Evolutionary conservation across 2,113 vertebrate species (phyloP).

Genomic region (Actinemys pallida): DNA sequence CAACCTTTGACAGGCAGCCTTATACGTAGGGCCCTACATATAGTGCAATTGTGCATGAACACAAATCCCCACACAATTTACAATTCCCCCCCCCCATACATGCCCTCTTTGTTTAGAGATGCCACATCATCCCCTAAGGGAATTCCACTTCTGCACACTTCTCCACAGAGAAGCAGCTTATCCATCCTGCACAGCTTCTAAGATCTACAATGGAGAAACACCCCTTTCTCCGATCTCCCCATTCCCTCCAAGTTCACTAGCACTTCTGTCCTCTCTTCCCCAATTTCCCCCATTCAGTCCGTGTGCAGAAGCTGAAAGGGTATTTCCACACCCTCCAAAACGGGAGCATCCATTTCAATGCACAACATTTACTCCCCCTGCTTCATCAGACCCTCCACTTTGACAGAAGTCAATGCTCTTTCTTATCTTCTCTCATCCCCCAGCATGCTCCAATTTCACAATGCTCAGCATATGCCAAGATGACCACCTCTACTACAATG

Average conservation of each 20-base stretch:
- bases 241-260: background rate
- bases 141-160: background rate
- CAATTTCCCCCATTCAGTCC: background rate
- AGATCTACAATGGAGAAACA: background rate
- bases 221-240: background rate
- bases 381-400: background rate
- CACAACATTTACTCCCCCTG: background rate
- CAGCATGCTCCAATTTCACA: background rate
- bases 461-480: background rate
- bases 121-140: slow-evolving; percentile 29
- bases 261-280: background rate
- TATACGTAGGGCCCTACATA: slow-evolving; percentile 57
- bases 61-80: slow-evolving; percentile 59
- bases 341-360: background rate
- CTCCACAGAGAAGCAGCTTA: background rate
- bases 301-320: background rate
- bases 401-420: background rate
- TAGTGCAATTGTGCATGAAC: slow-evolving; percentile 25
- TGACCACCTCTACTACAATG: background rate
- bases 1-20: background rate
- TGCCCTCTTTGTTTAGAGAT: slow-evolving; percentile 28
- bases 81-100: slow-evolving; percentile 18
- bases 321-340: background rate
- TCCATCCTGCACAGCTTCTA: background rate
- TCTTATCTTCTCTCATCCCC: background rate